Evolutionary conservation across 2,113 vertebrate genomes (phyloP).

Genomic region (Climacteris rufus): DNA sequence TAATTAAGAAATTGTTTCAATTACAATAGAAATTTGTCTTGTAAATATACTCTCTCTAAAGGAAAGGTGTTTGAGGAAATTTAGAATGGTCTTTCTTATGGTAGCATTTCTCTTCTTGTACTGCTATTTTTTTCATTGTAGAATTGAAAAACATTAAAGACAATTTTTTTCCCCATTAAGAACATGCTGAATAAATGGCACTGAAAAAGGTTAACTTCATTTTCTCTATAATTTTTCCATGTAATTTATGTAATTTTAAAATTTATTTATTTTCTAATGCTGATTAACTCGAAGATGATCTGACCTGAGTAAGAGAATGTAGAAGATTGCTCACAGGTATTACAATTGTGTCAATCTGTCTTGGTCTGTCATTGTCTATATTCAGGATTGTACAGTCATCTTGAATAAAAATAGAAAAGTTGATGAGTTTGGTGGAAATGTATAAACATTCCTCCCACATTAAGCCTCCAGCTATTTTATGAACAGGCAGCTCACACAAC

Average conservation of each 20-base stretch:
- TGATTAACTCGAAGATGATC: not conserved
- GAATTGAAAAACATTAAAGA: not conserved
- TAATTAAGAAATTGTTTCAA: not conserved
- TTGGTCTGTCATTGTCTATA: not conserved
- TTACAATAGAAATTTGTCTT: not conserved
- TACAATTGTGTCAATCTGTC: not conserved
- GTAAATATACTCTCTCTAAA: not conserved
- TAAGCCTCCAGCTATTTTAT: not conserved
- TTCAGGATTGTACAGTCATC: not conserved
- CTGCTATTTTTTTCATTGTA: not conserved
- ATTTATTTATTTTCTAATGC: not conserved
- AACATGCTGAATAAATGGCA: not conserved
- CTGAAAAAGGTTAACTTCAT: not conserved
- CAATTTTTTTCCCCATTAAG: not conserved
- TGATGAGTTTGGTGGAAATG: not conserved
- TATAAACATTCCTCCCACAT: not conserved
- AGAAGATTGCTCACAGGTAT: not conserved
- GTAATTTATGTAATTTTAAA: not conserved
- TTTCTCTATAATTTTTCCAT: not conserved
- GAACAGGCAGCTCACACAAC: not conserved
- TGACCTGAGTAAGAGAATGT: not conserved
- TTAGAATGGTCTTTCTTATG: not conserved
- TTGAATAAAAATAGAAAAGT: not conserved
- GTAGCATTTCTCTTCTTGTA: fast-evolving
- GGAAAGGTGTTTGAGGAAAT: not conserved